A percentile compares a stretch with the other conserved stretches of the same genome.
These are phyloP conservation scores for Aptenodytes forsteri DNA, from an alignment of 2,113 vertebrate species.

Conservation along the genomic window DNA sequence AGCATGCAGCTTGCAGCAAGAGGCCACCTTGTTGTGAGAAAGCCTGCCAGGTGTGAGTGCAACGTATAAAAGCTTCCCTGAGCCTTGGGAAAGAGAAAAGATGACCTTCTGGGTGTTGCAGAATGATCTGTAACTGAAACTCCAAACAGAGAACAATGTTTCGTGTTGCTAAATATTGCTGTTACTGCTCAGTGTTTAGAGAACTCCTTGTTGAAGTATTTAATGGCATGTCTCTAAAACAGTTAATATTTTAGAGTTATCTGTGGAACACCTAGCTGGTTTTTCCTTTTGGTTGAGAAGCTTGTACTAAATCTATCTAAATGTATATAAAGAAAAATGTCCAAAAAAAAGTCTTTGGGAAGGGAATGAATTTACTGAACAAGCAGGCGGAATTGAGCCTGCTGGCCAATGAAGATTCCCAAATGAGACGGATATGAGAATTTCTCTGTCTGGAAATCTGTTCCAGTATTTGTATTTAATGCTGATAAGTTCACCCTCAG, in stretches of 20 bases:
- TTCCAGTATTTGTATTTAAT: not conserved
- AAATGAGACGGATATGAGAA: not conserved
- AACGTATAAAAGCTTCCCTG: no score
- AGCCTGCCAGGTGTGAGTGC: no score
- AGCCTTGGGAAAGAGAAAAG: not conserved
- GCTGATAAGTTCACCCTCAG: not conserved
- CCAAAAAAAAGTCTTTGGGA: not conserved
- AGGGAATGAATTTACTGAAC: not conserved
- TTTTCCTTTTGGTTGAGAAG: not conserved
- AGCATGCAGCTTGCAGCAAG: not conserved
- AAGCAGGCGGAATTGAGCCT: not conserved
- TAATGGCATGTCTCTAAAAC: rapidly evolving
- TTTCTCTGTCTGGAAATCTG: not conserved
- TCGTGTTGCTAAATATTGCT: not conserved
- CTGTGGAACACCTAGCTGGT: not conserved
- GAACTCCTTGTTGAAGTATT: not conserved
- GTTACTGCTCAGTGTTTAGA: not conserved
- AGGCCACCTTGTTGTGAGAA: not conserved
- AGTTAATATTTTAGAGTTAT: not conserved
- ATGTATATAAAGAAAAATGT: not conserved
- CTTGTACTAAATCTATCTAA: not conserved
- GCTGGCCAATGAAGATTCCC: not conserved
- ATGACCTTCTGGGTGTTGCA: not conserved
- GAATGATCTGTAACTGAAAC: not conserved
- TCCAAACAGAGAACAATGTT: not conserved